A percentile compares a stretch with the other conserved stretches of the same genome.
Evolutionary conservation across 2,888 invertebrate genomes (phyloP).

Genomic region (Morinoia aosen): DNA sequence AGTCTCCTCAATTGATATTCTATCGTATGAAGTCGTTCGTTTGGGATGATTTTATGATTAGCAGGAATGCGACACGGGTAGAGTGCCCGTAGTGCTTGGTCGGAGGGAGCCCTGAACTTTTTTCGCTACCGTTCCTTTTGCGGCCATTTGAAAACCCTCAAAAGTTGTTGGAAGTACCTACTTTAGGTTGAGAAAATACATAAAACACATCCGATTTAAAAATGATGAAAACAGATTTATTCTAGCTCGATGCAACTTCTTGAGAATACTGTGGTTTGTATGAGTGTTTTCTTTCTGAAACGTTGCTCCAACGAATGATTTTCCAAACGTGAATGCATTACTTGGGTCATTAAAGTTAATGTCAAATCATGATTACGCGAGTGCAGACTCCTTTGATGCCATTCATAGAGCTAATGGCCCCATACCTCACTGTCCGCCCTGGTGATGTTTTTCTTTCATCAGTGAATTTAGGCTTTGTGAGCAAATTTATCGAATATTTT

Average conservation of each 20-base stretch:
- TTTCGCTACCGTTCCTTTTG: background rate
- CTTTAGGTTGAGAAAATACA: background rate
- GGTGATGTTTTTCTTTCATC: background rate
- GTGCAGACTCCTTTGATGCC: background rate
- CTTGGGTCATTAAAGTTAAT: background rate
- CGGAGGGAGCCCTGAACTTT: background rate
- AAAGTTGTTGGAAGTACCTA: background rate
- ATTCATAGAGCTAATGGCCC: background rate
- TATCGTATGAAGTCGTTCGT: background rate
- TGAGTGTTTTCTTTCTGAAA: background rate
- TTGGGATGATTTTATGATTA: background rate
- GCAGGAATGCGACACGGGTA: background rate
- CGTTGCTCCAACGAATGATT: background rate
- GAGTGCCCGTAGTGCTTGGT: background rate
- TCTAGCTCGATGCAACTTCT: background rate
- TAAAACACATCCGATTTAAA: background rate
- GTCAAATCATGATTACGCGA: background rate
- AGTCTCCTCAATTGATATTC: background rate
- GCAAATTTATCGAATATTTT: background rate
- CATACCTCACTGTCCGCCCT: background rate
- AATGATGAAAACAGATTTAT: background rate
- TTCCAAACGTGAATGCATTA: background rate
- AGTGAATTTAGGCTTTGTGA: background rate
- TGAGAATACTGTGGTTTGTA: background rate
- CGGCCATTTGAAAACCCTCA: background rate